Percentiles rank a stretch among this genome's conserved stretches.
Conservation (phyloP, 2,113 vertebrate genomes). For the Cyphomyrus discorhynchus region DNA sequence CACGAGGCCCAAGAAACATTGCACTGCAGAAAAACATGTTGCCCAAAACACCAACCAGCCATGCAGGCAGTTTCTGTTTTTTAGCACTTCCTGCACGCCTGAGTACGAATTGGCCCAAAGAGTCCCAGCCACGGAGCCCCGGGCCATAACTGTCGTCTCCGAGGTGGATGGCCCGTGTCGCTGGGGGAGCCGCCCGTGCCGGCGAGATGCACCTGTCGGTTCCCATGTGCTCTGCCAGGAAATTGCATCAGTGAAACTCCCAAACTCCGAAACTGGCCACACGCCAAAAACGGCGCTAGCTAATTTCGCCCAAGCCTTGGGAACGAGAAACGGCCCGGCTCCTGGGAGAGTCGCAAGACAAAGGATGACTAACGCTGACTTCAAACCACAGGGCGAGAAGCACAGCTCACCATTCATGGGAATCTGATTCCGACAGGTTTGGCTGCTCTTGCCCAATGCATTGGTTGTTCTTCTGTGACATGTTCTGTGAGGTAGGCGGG, state of each 20-base stretch:
- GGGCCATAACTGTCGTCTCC: conserved; percentile 43
- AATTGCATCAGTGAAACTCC: conserved; percentile 56
- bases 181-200: conserved; percentile 34
- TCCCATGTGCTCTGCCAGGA: conserved; percentile 51
- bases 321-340: conserved; percentile 38
- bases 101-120: not conserved
- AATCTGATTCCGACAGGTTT: conserved; percentile 56
- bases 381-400: conserved; percentile 39
- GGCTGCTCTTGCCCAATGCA: conserved; percentile 51
- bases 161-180: conserved; percentile 29
- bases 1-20: not conserved
- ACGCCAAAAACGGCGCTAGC: conserved; percentile 52
- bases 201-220: conserved; percentile 54
- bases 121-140: not conserved
- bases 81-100: not conserved
- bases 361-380: conserved; percentile 52
- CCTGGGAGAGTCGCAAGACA: conserved; percentile 36
- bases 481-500: not conserved
- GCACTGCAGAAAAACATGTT: not conserved
- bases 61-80: not conserved
- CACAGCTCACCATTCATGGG: conserved; percentile 51
- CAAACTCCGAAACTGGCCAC: conserved; percentile 58
- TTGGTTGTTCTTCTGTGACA: not conserved
- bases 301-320: conserved; percentile 49
- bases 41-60: not conserved